Base-by-base conservation (phyloP, 2,888 invertebrate species). In the Drosophila nr. fundita region DNA sequence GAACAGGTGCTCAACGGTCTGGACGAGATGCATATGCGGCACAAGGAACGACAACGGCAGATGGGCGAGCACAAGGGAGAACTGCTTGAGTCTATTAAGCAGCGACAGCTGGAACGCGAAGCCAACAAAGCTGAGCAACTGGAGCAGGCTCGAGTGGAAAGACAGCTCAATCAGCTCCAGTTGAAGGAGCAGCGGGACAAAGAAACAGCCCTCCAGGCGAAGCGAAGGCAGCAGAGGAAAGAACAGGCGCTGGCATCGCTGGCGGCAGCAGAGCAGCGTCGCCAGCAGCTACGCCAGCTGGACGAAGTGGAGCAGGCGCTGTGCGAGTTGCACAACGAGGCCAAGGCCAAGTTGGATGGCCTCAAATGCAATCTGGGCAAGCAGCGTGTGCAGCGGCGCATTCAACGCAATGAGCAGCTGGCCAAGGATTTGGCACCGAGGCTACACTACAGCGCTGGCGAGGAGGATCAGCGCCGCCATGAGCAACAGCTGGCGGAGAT, bases 401-500 rank as follows among this genome's bases (percentile, higher is more conserved):
- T 92, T 11, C 91, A 92, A 10, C 90, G 94, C 0, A 90, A 94
- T 53, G 94, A 94, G 29, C 82, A 89, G n/a, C 94, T 95, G 73
- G 94, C 94, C 61, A 80, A 91, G 54, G 91, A 92, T 68, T 81
- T 95, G 70, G 92, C 93, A 57, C 92, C 93, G 0, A 93, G 94
- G 0, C 93, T 94, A 34, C 93, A 93, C 18, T 92, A 90, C 30
- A 93, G 94, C 1, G 93, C 93, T 2, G 92, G 89, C 1, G 90
- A 91, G 53, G 90, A 91, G 54, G 95, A 95, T 42, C 93, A 93
- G 24, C 93, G 92, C n/a, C 93, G 93, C 0, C 82, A 94, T 0
- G 91, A 94, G 21, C 94, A 94, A 38, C 95, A 95, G 18, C 81
- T 94, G 32, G 92, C 91, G 18, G 94, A 95, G 90, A 91, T 91